Percentiles rank a stretch among this genome's conserved stretches.
Conservation (phyloP, 1,140 invertebrate species). For the Gonatopus flavifemur region DNA sequence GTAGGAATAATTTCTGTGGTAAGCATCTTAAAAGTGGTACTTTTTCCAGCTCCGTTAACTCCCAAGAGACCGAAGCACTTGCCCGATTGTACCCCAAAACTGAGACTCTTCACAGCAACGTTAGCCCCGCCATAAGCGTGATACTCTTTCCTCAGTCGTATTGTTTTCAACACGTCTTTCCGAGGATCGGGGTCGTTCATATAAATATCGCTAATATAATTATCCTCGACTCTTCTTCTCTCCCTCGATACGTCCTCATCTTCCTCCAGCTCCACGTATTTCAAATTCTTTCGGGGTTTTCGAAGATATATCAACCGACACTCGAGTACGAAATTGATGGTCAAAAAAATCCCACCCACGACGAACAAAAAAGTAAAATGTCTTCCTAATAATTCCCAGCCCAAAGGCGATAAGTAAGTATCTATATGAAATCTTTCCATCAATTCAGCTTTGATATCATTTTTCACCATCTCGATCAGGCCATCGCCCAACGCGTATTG, state of each 20-base stretch:
- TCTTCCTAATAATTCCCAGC: constrained; percentile 58
- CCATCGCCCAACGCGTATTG: constrained; percentile 68
- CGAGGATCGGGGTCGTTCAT: no score
- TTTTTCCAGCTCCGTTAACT: constrained; percentile 84
- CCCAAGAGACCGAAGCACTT: constrained; percentile 86
- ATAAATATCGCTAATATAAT: constrained; percentile 13
- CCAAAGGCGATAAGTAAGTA: constrained; percentile 65
- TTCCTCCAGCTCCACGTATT: constrained; percentile 40
- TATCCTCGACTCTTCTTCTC: constrained; percentile 51
- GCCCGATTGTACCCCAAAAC: constrained; percentile 71
- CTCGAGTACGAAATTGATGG: constrained; percentile 64
- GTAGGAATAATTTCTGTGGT: constrained; percentile 68
- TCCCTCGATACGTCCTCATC: constrained; percentile 57
- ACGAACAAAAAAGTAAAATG: constrained; percentile 59
- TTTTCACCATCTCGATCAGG: constrained; percentile 65
- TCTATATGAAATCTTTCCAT: constrained; percentile 66
- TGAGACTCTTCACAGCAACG: constrained; percentile 70
- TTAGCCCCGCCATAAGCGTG: constrained; percentile 48
- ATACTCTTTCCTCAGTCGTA: constrained; percentile 55
- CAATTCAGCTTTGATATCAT: constrained; percentile 63
- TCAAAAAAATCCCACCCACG: constrained; percentile 56
- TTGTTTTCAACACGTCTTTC: constrained; percentile 51
- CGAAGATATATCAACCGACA: constrained; percentile 50
- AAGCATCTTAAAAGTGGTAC: constrained; percentile 84
- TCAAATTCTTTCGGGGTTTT: constrained; percentile 23